Evolutionary conservation across 2,113 vertebrate species (phyloP).

Genomic region (Carettochelys insculpta): DNA sequence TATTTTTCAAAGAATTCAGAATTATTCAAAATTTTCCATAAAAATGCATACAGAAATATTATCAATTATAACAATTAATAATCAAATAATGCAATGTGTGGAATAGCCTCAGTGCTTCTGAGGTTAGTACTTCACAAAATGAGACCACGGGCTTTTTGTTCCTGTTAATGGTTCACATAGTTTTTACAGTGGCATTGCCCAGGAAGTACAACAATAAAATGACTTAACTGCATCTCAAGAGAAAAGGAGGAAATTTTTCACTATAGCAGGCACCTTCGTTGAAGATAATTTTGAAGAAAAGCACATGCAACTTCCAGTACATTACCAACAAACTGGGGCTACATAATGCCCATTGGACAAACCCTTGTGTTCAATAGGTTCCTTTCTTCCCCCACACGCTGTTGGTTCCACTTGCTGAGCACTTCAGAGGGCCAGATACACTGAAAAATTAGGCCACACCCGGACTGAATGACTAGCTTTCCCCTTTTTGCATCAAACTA

Average conservation of each 20-base stretch:
- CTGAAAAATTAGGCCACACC: not conserved
- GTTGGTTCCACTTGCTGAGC: not conserved
- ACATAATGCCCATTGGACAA: accelerated
- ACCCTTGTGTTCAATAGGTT: not conserved
- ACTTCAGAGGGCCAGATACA: accelerated
- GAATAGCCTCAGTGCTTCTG: not conserved
- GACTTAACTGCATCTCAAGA: not conserved
- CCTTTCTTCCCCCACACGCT: not conserved
- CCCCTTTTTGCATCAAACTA: not conserved
- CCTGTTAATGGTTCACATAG: not conserved
- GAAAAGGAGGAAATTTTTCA: not conserved
- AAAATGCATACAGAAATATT: not conserved
- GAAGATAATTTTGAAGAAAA: not conserved
- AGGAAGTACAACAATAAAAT: not conserved
- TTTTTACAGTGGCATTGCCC: not conserved
- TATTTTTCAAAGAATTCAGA: not conserved
- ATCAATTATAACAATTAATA: not conserved
- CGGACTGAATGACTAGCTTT: not conserved
- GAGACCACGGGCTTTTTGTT: not conserved
- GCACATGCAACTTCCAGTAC: not conserved
- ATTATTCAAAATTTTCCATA: not conserved
- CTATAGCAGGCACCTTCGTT: not conserved
- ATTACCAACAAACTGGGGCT: not conserved
- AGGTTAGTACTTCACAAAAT: not conserved
- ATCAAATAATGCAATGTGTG: not conserved